Percentiles rank a stretch among this genome's conserved stretches.
These are phyloP conservation scores for Melanaphis sacchari DNA, from an alignment of 1,140 invertebrate species.

Conservation along the genomic window DNA sequence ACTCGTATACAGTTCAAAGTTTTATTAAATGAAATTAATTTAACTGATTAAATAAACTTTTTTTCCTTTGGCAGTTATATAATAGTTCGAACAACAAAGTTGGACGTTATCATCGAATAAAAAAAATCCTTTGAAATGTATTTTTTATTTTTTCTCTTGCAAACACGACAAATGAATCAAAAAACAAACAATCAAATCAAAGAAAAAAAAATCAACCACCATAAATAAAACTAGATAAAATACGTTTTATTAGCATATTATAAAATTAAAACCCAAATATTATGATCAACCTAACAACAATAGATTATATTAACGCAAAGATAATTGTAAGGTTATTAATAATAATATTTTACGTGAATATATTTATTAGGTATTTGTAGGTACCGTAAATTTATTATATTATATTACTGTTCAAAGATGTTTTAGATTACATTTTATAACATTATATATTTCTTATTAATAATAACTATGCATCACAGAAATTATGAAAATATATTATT, in stretches of 20 bases:
- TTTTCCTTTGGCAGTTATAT: conserved; percentile 9
- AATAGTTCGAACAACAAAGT: conserved; percentile 19
- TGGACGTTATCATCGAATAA: conserved; percentile 10
- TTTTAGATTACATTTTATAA: too few relatives aligned
- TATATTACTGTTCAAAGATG: too few relatives aligned
- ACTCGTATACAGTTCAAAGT: conserved; percentile 23
- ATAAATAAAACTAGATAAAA: not conserved
- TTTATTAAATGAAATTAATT: conserved; percentile 1
- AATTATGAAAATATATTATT: too few relatives aligned
- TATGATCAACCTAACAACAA: not conserved
- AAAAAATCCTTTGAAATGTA: not conserved
- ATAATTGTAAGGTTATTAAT: not conserved
- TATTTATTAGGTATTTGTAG: not conserved
- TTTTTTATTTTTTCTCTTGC: conserved; percentile 20
- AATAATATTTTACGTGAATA: not conserved
- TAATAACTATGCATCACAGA: too few relatives aligned
- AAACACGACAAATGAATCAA: conserved; percentile 19
- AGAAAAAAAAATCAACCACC: not conserved
- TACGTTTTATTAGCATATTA: not conserved
- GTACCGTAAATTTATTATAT: too few relatives aligned
- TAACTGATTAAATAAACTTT: conserved; percentile 39
- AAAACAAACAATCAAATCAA: not conserved
- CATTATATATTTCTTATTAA: too few relatives aligned
- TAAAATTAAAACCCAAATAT: not conserved
- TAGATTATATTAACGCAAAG: not conserved